phyloP scores from a whole-genome alignment of 2,113 vertebrate species.

The Prietella phreatophila region DNA sequence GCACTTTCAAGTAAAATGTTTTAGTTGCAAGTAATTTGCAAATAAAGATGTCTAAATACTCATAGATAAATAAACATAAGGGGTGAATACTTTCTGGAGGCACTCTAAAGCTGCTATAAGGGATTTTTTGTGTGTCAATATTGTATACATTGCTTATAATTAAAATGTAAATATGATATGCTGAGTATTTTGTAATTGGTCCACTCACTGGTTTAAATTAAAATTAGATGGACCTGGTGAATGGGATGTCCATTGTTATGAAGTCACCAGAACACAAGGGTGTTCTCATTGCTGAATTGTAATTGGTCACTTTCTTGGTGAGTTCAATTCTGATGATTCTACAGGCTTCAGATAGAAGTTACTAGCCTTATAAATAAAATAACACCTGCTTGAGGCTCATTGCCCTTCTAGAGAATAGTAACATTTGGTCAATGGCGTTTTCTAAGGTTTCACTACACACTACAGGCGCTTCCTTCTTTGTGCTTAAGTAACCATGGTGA shows the following conservation, averaged over 20 bases:
- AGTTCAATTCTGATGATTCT: background rate
- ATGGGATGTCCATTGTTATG: background rate
- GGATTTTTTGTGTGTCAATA: background rate
- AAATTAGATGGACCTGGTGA: background rate
- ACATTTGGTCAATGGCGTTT: slow-evolving; percentile 39
- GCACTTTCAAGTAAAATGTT: background rate
- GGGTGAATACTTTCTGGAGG: background rate
- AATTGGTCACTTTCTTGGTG: background rate
- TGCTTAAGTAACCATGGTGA: background rate
- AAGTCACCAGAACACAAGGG: background rate
- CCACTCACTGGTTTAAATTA: background rate
- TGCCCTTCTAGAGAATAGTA: slow-evolving; percentile 4
- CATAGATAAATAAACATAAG: background rate
- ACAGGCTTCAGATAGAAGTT: background rate
- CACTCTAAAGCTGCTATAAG: background rate
- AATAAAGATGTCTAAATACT: background rate
- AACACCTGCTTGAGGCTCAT: slow-evolving; percentile 6
- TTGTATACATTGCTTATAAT: background rate
- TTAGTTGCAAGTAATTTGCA: background rate
- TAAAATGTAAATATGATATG: background rate
- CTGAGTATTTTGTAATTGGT: background rate
- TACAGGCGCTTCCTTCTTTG: slow-evolving; percentile 26
- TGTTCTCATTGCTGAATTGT: background rate
- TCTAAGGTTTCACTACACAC: slow-evolving; percentile 42
- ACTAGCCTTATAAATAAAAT: background rate